Conservation (phyloP, 1,140 invertebrate genomes). For the Globodera ellingtonae region DNA sequence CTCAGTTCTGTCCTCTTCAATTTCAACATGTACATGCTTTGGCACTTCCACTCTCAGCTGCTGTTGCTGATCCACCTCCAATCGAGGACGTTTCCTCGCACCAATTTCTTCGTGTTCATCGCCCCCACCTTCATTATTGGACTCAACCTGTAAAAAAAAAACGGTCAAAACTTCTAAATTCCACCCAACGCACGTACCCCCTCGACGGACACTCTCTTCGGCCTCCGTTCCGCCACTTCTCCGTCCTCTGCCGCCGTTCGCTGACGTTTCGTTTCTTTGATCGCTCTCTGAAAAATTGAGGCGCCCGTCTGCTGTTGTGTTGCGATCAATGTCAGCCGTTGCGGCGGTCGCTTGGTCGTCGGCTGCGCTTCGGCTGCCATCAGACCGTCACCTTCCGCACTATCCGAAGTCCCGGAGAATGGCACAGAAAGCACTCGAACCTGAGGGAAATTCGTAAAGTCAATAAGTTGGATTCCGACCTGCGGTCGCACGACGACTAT, state of each 20-base stretch:
- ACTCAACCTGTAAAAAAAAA: background rate
- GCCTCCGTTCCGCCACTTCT: background rate
- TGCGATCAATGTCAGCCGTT: background rate
- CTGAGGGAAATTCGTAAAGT: background rate
- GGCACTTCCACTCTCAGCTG: background rate
- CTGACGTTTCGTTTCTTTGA: background rate
- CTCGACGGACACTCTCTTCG: background rate
- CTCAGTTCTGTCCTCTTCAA: no score
- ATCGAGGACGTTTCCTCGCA: background rate
- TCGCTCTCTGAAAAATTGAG: background rate
- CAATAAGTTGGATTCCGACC: background rate
- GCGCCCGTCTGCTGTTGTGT: background rate
- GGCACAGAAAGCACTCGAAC: background rate
- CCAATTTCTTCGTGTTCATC: background rate
- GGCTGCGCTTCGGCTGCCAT: background rate
- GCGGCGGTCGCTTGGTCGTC: background rate
- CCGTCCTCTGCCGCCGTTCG: background rate
- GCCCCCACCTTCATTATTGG: background rate
- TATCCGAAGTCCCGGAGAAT: background rate
- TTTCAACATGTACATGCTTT: no score
- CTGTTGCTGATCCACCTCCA: background rate
- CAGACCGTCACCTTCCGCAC: background rate
- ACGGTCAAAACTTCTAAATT: background rate
- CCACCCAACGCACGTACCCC: background rate
- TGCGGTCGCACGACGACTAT: background rate